A percentile compares a stretch with the other conserved stretches of the same genome.
Conservation (phyloP, 2,797 vertebrate species). For the Staurois parvus region DNA sequence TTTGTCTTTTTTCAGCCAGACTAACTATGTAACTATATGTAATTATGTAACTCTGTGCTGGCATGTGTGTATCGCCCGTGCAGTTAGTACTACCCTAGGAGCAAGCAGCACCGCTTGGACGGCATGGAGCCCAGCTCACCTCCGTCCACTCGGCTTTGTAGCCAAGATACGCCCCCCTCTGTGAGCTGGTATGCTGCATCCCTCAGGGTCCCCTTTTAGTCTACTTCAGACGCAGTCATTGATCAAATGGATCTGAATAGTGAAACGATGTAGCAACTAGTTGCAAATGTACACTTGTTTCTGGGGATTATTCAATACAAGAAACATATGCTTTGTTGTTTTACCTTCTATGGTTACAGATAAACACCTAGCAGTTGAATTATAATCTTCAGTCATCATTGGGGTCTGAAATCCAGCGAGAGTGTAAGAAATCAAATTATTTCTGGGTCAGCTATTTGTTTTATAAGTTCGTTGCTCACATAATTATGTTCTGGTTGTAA, state of each 20-base stretch:
- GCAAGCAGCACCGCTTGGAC: too few species aligned
- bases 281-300: constrained; percentile 1
- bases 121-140: too few species aligned
- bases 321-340: not conserved
- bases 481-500: not conserved
- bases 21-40: too few species aligned
- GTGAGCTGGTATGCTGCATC: too few species aligned
- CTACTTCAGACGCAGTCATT: not conserved
- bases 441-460: not conserved
- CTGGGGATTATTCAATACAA: not conserved
- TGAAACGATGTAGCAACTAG: not conserved
- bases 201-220: not conserved
- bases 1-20: too few species aligned
- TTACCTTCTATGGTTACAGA: not conserved
- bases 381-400: not conserved
- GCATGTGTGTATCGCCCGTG: too few species aligned
- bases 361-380: not conserved
- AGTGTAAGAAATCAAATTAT: not conserved
- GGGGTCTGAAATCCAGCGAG: not conserved
- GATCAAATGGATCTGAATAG: not conserved
- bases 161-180: too few species aligned
- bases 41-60: too few species aligned
- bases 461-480: not conserved
- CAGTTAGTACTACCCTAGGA: too few species aligned
- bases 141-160: too few species aligned